phyloP scores from a whole-genome alignment of 1,140 invertebrate genomes.

The Spodoptera frugiperda region DNA sequence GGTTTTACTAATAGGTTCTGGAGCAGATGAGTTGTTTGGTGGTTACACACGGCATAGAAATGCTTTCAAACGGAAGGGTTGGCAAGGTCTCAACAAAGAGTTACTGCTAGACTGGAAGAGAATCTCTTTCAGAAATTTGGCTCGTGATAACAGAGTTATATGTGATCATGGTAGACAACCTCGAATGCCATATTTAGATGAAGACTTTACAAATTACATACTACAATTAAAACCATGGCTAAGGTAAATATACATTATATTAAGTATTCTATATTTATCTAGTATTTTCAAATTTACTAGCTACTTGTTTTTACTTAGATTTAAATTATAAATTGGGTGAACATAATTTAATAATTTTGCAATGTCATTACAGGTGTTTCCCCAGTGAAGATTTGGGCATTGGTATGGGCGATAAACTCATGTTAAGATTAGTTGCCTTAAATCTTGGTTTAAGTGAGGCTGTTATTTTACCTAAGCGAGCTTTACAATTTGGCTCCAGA shows the following conservation, averaged over 20 bases:
- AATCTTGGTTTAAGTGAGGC: constrained; percentile 90
- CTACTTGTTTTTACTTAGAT: not conserved
- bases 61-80: constrained; percentile 89
- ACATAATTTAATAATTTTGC: not conserved
- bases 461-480: constrained; percentile 93
- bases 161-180: constrained; percentile 92
- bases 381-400: constrained; percentile 88
- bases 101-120: constrained; percentile 92
- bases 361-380: constrained; percentile 86
- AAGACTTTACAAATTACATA: constrained; percentile 92
- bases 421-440: constrained; percentile 93
- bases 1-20: constrained; percentile 96
- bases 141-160: constrained; percentile 96
- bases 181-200: constrained; percentile 98
- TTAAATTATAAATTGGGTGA: not conserved
- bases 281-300: too few relatives aligned
- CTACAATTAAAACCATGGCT: constrained; percentile 88
- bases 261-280: too few relatives aligned
- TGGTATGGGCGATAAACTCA: constrained; percentile 97
- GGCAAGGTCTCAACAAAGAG: constrained; percentile 89
- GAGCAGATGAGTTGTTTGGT: constrained; percentile 98
- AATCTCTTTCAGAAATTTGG: constrained; percentile 96
- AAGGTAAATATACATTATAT: constrained; percentile 86
- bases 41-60: constrained; percentile 96
- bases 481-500: constrained; percentile 98